Evolutionary conservation across 1,140 invertebrate genomes (phyloP).

Genomic region (Cyclina sinensis): DNA sequence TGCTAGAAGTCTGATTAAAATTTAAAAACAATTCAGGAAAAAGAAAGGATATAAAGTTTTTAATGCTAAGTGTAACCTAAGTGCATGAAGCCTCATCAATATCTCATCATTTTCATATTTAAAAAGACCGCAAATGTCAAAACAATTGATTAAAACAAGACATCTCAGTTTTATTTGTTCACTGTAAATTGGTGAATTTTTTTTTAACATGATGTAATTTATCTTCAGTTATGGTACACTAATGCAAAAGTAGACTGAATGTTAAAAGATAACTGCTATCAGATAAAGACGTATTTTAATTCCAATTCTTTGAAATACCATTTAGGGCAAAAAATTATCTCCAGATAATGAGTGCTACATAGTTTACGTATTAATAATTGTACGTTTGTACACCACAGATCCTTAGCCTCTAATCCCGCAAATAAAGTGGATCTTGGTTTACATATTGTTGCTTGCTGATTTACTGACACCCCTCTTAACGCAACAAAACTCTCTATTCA

Average conservation of each 20-base stretch:
- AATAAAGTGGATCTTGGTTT: slow-evolving; percentile 37
- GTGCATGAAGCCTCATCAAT: no score
- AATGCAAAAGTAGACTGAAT: background rate
- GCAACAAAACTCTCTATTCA: slow-evolving; percentile 35
- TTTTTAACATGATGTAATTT: no score
- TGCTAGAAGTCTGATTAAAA: no score
- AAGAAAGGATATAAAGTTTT: no score
- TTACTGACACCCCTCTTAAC: slow-evolving; percentile 41
- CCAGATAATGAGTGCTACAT: slow-evolving; percentile 4
- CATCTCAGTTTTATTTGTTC: no score
- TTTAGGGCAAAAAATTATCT: background rate
- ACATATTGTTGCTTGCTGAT: slow-evolving; percentile 30
- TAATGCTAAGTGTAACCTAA: no score
- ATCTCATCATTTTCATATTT: no score
- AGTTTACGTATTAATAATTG: slow-evolving; percentile 22
- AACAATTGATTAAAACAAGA: no score
- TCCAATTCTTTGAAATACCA: background rate
- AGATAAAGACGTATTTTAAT: slow-evolving; percentile 22
- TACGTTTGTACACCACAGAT: background rate
- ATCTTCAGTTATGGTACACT: no score
- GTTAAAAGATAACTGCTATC: background rate
- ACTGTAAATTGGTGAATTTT: no score
- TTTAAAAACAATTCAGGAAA: no score
- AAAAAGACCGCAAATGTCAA: no score
- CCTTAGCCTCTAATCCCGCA: slow-evolving; percentile 26